phyloP scores from a whole-genome alignment of 2,113 vertebrate species.

The Varanus komodoensis region DNA sequence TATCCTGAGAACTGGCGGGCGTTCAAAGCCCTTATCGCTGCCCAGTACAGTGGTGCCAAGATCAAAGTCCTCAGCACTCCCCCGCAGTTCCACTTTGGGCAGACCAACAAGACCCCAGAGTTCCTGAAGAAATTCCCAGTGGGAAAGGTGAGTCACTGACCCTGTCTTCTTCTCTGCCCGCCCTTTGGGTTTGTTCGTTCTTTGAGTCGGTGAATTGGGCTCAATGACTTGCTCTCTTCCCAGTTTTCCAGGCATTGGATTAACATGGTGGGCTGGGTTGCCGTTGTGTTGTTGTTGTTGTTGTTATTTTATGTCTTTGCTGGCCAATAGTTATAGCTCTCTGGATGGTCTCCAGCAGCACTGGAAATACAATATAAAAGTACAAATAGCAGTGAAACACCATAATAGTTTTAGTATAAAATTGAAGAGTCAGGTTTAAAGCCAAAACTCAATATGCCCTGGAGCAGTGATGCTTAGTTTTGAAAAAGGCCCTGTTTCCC shows the following conservation, averaged over 20 bases:
- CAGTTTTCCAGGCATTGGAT: background rate
- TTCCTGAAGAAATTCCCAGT: constrained; percentile 92
- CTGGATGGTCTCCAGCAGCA: too few relatives aligned
- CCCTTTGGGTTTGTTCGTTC: background rate
- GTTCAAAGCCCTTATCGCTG: constrained; percentile 93
- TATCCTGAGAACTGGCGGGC: constrained; percentile 96
- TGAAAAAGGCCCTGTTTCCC: background rate
- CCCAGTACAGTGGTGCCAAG: constrained; percentile 90
- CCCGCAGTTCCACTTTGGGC: constrained; percentile 93
- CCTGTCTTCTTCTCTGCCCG: background rate
- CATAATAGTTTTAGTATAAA: too few relatives aligned
- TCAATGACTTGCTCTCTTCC: background rate
- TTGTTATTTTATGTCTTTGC: too few relatives aligned
- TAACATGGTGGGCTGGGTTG: too few relatives aligned
- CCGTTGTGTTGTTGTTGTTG: too few relatives aligned
- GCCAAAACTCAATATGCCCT: background rate
- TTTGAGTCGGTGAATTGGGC: background rate
- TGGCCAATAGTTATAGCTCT: too few relatives aligned
- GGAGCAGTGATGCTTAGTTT: background rate
- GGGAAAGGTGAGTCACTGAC: constrained; percentile 84
- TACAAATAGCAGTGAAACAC: too few relatives aligned
- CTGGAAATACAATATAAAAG: too few relatives aligned
- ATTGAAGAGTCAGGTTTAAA: too few relatives aligned
- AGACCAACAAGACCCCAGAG: constrained; percentile 90
- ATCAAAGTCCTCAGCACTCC: constrained; percentile 85